A percentile compares a stretch with the other conserved stretches of the same genome.
phyloP scores from a whole-genome alignment of 2,888 invertebrate species.

The Melangyna quadrimaculata region DNA sequence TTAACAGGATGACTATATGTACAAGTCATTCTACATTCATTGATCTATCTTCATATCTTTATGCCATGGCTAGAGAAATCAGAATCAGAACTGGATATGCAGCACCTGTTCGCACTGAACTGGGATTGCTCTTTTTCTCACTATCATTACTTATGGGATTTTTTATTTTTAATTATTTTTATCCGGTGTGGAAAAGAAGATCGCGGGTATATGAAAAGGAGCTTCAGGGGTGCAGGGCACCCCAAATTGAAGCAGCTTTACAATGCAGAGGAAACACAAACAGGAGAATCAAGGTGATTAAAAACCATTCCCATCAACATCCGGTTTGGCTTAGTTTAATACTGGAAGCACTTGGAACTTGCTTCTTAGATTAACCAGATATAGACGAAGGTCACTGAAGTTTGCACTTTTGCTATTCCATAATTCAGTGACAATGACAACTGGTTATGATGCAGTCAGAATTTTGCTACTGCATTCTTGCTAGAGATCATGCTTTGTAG shows the following conservation, averaged over 20 bases:
- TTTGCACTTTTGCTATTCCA: conserved; percentile 14
- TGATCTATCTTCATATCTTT: conserved; percentile 52
- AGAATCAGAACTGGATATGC: conserved; percentile 68
- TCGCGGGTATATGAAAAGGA: neutral
- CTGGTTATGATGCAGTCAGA: conserved; percentile 33
- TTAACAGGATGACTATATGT: conserved; percentile 65
- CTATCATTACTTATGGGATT: conserved; percentile 38
- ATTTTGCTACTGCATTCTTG: neutral
- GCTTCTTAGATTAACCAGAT: conserved; percentile 47
- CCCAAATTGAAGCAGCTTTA: conserved; percentile 55
- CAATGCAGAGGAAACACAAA: conserved; percentile 2
- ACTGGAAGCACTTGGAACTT: conserved; percentile 30
- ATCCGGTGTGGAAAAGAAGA: conserved; percentile 38
- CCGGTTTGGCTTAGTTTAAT: conserved; percentile 33
- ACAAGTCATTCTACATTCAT: conserved; percentile 61
- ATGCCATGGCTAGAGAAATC: conserved; percentile 53
- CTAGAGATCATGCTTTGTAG: neutral
- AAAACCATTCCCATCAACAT: conserved; percentile 59
- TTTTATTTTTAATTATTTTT: conserved; percentile 63
- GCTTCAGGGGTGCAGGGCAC: conserved; percentile 33
- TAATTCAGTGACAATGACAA: conserved; percentile 11
- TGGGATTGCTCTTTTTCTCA: conserved; percentile 65
- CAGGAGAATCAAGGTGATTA: conserved; percentile 67
- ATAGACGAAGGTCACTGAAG: conserved; percentile 62
- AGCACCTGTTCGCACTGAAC: conserved; percentile 66